Conservation (phyloP, 2,797 vertebrate species). For the Pteropus rufus region DNA sequence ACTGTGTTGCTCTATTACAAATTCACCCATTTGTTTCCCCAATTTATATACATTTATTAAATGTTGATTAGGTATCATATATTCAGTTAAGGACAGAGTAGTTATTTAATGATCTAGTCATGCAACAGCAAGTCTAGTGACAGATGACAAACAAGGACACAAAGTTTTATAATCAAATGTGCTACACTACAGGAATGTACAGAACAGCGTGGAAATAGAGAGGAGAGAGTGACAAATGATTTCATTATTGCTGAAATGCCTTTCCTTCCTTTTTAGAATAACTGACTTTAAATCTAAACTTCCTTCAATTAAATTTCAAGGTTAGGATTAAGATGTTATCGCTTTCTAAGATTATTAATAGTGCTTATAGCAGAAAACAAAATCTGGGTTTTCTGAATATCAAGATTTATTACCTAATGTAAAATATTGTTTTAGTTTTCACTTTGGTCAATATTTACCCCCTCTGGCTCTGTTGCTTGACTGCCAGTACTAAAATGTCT, state of each 20-base stretch:
- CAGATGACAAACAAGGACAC: not conserved
- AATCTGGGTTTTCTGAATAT: conserved; percentile 28
- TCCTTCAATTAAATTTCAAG: conserved; percentile 39
- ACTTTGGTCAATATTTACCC: not conserved
- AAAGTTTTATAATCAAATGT: not conserved
- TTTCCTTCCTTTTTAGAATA: conserved; percentile 35
- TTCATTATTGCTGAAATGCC: conserved; percentile 11
- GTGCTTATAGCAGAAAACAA: not conserved
- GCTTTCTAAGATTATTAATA: conserved; percentile 5
- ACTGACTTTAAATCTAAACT: conserved; percentile 41
- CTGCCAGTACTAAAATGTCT: not conserved
- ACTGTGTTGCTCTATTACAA: not conserved
- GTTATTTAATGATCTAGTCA: not conserved
- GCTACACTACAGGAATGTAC: not conserved
- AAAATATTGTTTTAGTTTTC: conserved; percentile 1
- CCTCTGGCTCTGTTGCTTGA: not conserved
- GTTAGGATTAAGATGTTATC: not conserved
- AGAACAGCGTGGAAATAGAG: not conserved
- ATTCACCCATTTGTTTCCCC: not conserved
- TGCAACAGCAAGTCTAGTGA: not conserved
- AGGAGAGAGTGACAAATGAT: not conserved
- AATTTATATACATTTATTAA: not conserved
- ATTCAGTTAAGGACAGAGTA: not conserved
- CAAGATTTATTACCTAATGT: conserved; percentile 22
- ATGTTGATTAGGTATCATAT: not conserved